Conservation (phyloP, 2,113 vertebrate species). For the Hippocampus comes region DNA sequence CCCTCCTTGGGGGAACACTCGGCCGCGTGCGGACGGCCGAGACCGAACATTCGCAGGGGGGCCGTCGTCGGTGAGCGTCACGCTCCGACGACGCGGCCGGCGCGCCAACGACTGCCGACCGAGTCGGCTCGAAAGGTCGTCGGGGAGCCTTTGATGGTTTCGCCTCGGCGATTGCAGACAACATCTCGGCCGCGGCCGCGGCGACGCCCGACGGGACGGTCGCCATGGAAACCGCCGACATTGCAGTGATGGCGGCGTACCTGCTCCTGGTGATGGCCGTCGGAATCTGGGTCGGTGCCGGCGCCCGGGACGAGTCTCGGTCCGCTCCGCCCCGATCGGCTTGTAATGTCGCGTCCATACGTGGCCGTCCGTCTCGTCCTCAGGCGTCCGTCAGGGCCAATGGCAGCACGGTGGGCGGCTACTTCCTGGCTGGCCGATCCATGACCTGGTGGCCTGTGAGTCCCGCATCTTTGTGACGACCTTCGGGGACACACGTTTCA, state of each 20-base stretch:
- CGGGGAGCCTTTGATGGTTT: too few species aligned
- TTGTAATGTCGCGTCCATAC: too few species aligned
- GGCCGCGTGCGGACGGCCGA: too few species aligned
- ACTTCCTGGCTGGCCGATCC: slow-evolving; percentile 88
- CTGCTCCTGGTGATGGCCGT: slow-evolving; percentile 81
- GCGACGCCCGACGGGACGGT: slow-evolving; percentile 7
- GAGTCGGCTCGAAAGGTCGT: too few species aligned
- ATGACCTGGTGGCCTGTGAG: slow-evolving; percentile 97
- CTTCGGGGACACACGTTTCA: not conserved
- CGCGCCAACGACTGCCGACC: too few species aligned
- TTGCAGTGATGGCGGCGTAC: slow-evolving; percentile 80
- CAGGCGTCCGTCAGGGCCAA: slow-evolving; percentile 84
- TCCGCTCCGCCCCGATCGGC: too few species aligned
- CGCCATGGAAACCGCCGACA: slow-evolving; percentile 75
- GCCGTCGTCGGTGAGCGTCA: too few species aligned
- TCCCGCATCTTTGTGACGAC: slow-evolving; percentile 28
- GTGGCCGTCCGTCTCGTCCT: slow-evolving; percentile 2
- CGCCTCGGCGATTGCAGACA: slow-evolving; percentile 15
- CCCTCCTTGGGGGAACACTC: too few species aligned
- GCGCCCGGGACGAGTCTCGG: not conserved
- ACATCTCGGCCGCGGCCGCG: slow-evolving; percentile 15
- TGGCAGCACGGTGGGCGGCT: slow-evolving; percentile 83
- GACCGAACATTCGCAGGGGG: too few species aligned
- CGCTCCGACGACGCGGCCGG: too few species aligned
- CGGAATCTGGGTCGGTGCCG: slow-evolving; percentile 85